Evolutionary conservation across 1,140 invertebrate genomes (phyloP), one percentile per base, ranked within the genome.

Genomic region (Pemphigus obesinymphae): DNA sequence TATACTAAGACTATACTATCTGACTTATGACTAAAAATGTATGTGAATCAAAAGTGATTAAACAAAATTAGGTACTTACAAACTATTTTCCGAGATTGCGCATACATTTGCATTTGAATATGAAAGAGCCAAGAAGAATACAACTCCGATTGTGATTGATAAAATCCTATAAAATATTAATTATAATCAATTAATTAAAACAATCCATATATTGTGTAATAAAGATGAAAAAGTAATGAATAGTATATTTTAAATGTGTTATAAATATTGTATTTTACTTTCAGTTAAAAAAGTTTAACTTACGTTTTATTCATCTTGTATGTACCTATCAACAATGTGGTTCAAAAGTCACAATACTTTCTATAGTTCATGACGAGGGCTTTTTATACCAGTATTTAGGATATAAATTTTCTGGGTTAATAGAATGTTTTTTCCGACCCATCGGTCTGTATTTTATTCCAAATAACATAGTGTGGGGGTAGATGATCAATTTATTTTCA

Each of bases 231-330:
- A 40, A 5, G 37, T 40, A 40, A 40, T 40, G 37, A 40, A 40
- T 10, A 10, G 37, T 5, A 40, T 10, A 40, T 40, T 5, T 10
- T 5, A 40, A 40, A 40, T 4, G 4, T 4, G 4, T 10, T 40
- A 5, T 10, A 10, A 10, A 40, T 10, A 10, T 5, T 40, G 10
- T 40, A 40, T n/a, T 5, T 40, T 40, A 40, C 37, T 4, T 40
- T 40, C 37, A 10, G 10, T 40, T 40, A 40, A 40, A 40, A 40
- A 5, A 40, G 10, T 10, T 15, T 4, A 40, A 50, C 70, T 73
- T 50, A 73, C 70, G 70, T 73, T 3, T 31, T 73, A 15, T 73
- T 73, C 70, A 73, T 73, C 45, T 73, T 73, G 70, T n/a, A 23
- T 20, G 10, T 29, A 31, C 55, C 23, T 29, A 20, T 29, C 23